A percentile compares a stretch with the other conserved stretches of the same genome.
phyloP scores from a whole-genome alignment of 37 sponge, comb jelly and placozoan genomes.

The Chondrilla cf. caribensis region DNA sequence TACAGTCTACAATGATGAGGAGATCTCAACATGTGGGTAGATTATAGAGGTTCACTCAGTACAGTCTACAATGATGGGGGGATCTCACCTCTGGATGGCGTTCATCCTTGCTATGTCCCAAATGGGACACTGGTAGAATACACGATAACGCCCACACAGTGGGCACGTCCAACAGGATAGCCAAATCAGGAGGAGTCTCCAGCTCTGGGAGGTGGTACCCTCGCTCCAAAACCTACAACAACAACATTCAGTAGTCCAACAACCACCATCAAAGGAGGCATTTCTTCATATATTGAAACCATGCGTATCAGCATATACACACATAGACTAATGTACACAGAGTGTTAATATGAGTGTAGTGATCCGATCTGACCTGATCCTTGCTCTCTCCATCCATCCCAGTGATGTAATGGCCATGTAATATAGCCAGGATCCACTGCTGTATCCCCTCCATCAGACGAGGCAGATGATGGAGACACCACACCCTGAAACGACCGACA shows the following conservation, averaged over 20 bases:
- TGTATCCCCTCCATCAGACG: conserved; percentile 52
- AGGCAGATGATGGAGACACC: conserved; percentile 45
- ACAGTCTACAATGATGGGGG: too few species aligned
- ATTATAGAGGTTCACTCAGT: too few species aligned
- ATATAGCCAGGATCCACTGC: conserved; percentile 40
- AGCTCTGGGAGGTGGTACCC: conserved; percentile 5
- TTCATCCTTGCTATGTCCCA: conserved; percentile 34
- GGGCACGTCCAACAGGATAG: not conserved
- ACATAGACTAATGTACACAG: too few species aligned
- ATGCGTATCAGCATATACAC: too few species aligned
- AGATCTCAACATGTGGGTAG: too few species aligned
- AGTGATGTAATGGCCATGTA: conserved; percentile 29
- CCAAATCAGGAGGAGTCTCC: not conserved
- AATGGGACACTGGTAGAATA: conserved; percentile 35
- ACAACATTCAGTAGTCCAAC: not conserved
- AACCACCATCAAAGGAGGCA: not conserved
- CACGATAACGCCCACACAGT: conserved; percentile 58
- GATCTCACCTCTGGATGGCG: not conserved
- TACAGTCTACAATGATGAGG: too few species aligned
- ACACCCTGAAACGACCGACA: conserved; percentile 31
- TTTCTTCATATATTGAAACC: too few species aligned
- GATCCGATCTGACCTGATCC: too few species aligned
- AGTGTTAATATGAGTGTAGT: too few species aligned
- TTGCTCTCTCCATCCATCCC: not conserved
- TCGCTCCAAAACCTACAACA: not conserved